Evolutionary conservation across 1,140 invertebrate genomes (phyloP), one percentile per base, ranked within the genome.

Genomic region (Scaptomyza graminum): DNA sequence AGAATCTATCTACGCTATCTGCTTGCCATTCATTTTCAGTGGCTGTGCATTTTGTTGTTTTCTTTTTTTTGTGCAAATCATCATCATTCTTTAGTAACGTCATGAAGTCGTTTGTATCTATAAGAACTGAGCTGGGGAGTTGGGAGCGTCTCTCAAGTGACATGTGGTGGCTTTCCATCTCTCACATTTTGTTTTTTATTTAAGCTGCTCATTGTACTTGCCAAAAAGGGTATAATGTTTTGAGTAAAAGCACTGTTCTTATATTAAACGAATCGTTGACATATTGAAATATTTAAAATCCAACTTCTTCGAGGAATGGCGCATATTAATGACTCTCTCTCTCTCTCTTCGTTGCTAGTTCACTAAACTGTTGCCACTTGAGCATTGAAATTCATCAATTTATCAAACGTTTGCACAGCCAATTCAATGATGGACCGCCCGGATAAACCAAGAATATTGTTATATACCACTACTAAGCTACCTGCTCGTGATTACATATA

Each of bases 91-190:
- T 82, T 69, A 75, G 82, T 88, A 78, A 66, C 74, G 78, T 82
- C 82, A 73, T 81, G 74, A 68, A 85, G 78, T 82, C 82, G 83
- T 79, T 87, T 87, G 82, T 85, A 87, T 72, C 82, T 87, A 85
- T 81, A 70, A 63, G 50, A 56, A 62, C 72, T 47, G 68, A 72
- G 69, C 57, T 67, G 41, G 18, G 37, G 39, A 61, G 55, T 54
- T 43, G 57, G 69, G 56, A 54, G 74, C 73, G 52, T 66, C 61
- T 67, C 66, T 66, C 50, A 66, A 73, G 63, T 87, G 83, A 82
- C 83, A 82, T 87, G 82, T 87, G 74, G 79, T 87, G 74, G 79
- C 52, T 85, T 85, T 62, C 46, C 57, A 57, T 31, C 7, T 6
- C 6, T 6, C 28, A 31, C 28, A 31, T 22, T 22, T 22, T 22